A percentile compares a stretch with the other conserved stretches of the same genome.
phyloP scores from a whole-genome alignment of 2,797 vertebrate species.

The Pelobates cultripes region DNA sequence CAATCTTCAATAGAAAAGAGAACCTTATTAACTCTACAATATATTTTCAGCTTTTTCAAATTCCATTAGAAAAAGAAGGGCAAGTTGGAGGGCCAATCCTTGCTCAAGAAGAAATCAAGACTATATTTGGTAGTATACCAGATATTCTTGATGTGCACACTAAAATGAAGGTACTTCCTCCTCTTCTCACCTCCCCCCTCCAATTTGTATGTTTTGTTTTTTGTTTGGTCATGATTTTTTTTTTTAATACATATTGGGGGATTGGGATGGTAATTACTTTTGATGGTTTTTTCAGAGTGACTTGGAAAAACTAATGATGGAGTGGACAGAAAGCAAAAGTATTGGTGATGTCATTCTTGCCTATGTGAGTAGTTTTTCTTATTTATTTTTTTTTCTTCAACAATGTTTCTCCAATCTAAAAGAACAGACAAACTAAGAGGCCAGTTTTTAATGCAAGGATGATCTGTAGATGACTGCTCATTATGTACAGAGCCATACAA shows the following conservation, averaged over 20 bases:
- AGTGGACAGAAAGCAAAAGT: conserved; percentile 91
- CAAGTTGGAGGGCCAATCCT: conserved; percentile 96
- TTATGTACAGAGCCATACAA: no score
- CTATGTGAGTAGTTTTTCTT: conserved; percentile 84
- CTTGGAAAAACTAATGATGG: conserved; percentile 90
- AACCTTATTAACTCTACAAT: no score
- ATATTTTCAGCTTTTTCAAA: conserved; percentile 85
- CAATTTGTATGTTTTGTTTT: no score
- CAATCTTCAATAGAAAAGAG: no score
- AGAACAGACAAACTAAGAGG: no score
- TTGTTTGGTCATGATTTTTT: no score
- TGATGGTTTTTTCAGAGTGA: conserved; percentile 78
- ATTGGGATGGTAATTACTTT: neutral
- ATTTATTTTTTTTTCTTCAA: no score
- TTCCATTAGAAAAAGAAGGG: conserved; percentile 91
- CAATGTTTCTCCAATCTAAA: no score
- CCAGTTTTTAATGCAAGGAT: no score
- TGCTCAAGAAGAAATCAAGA: conserved; percentile 95
- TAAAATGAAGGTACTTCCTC: conserved; percentile 86
- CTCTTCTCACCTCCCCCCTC: no score
- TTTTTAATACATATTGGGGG: neutral
- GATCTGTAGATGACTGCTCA: no score
- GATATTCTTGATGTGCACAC: conserved; percentile 96
- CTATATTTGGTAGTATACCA: conserved; percentile 97
- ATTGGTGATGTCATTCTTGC: conserved; percentile 92